Percentiles rank a stretch among this genome's conserved stretches.
These are phyloP conservation scores for Drepana falcataria DNA, from an alignment of 2,888 invertebrate genomes.

Conservation along the genomic window DNA sequence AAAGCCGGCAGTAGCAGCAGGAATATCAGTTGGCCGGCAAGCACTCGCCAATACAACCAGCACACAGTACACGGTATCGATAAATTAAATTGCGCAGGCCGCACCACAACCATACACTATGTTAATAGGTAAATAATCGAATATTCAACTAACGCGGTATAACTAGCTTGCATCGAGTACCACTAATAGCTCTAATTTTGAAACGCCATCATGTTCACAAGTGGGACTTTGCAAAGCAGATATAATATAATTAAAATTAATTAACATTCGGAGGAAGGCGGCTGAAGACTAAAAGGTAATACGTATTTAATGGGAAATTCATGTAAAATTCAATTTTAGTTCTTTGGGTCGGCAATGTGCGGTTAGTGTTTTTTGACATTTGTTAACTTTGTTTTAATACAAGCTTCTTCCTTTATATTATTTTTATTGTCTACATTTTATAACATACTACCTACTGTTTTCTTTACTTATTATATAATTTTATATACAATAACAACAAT, in stretches of 20 bases:
- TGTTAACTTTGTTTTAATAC: too few relatives aligned
- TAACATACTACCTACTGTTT: too few relatives aligned
- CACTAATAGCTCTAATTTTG: constrained; percentile 49
- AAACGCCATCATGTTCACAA: constrained; percentile 25
- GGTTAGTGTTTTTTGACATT: too few relatives aligned
- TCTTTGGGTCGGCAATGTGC: too few relatives aligned
- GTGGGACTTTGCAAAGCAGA: background rate
- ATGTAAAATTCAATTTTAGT: too few relatives aligned
- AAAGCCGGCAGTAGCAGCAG: constrained; percentile 26
- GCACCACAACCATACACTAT: constrained; percentile 35
- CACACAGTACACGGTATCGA: constrained; percentile 35
- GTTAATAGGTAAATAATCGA: constrained; percentile 65
- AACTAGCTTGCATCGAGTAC: constrained; percentile 9
- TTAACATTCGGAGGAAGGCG: too few relatives aligned
- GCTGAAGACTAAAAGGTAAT: too few relatives aligned
- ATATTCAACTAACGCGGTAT: constrained; percentile 30
- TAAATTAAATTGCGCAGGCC: constrained; percentile 65
- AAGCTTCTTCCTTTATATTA: too few relatives aligned
- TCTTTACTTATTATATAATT: too few relatives aligned
- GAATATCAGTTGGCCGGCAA: constrained; percentile 14
- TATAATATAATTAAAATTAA: background rate
- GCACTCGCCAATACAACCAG: constrained; percentile 14
- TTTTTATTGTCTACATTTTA: too few relatives aligned
- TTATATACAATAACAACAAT: too few relatives aligned
- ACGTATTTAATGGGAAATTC: too few relatives aligned